Base-by-base conservation (phyloP, 1,140 invertebrate species). In the Eriosoma lanigerum region DNA sequence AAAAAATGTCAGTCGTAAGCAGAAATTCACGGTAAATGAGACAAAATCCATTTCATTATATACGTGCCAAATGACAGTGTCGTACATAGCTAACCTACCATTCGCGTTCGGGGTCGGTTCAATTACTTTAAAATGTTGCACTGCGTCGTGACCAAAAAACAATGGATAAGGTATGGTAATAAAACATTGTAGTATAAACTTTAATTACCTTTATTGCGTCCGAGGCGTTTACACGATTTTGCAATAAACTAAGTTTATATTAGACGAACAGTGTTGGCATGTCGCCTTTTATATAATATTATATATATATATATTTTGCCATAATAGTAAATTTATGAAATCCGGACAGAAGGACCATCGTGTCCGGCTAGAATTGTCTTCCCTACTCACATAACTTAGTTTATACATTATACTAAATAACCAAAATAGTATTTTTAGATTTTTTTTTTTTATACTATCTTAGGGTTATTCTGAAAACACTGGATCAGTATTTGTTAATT, bases 151-250 rank as follows among this genome's bases (percentile, higher is more conserved):
- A 38, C 17, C 2, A 1, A 9, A 38, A 32, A 12, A 6, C 19
- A 64, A 6, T 38, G 19, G 8, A 0, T 12, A 9, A 10, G 21
- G 21, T 17, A 54, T n/a, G 21, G 13, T 26, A 5, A 48, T 68
- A 17, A 68, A 68, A 68, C 13, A 68, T 68, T 68, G 21, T 48
- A 68, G 46, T 48, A 24, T 48, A 48, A 68, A 48, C 64, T 15
- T 5, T 68, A 68, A 48, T 68, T 29, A 26, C 1, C 13, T 68
- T 68, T 68, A 48, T 68, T 68, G 2, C 12, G 13, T 48, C 15
- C 12, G 21, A 26, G 21, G 5, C n/a, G 64, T 68, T 68, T 26
- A 48, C 64, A 48, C 1, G n/a, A 0, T 68, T 48, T 68, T 26
- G 21, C 38, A 48, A 68, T 48, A 48, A 68, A 24, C 44, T 6